Evolutionary conservation across 2,888 invertebrate genomes (phyloP).

Genomic region (Pachycephus smyrnensis): DNA sequence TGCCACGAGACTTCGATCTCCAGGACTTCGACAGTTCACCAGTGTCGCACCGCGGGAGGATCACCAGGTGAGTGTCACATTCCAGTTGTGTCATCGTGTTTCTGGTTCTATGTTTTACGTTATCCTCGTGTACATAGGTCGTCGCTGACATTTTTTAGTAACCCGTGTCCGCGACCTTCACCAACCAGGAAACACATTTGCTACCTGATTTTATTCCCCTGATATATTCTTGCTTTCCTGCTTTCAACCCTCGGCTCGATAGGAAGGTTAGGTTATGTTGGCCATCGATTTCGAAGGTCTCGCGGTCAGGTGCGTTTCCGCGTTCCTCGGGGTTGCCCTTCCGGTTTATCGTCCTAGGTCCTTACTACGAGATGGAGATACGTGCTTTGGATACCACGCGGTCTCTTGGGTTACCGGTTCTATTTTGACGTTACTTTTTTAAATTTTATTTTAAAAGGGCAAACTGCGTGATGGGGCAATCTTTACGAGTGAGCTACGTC

Average conservation of each 20-base stretch:
- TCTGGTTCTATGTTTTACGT: not conserved
- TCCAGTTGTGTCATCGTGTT: not conserved
- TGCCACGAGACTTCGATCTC: constrained; percentile 63
- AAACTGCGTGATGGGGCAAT: not conserved
- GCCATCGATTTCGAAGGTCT: constrained; percentile 52
- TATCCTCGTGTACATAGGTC: not conserved
- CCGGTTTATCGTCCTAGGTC: not conserved
- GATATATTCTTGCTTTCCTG: not conserved
- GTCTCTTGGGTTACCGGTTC: not conserved
- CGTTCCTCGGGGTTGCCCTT: constrained; percentile 29
- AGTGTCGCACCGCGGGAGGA: constrained; percentile 3
- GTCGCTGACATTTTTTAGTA: not conserved
- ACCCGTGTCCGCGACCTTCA: not conserved
- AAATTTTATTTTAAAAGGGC: not conserved
- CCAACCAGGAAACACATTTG: not conserved
- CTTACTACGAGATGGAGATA: not conserved
- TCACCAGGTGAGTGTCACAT: constrained; percentile 5
- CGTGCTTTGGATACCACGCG: not conserved
- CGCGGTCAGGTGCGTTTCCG: constrained; percentile 36
- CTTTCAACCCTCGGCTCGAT: constrained; percentile 6
- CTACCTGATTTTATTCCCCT: not conserved
- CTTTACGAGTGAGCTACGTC: not conserved
- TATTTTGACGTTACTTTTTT: not conserved
- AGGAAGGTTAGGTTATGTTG: constrained; percentile 45
- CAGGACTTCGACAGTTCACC: constrained; percentile 14